These are phyloP conservation scores for Zoanthus gigantus DNA, from an alignment of 92 coral and sea anemone species.

Conservation along the genomic window DNA sequence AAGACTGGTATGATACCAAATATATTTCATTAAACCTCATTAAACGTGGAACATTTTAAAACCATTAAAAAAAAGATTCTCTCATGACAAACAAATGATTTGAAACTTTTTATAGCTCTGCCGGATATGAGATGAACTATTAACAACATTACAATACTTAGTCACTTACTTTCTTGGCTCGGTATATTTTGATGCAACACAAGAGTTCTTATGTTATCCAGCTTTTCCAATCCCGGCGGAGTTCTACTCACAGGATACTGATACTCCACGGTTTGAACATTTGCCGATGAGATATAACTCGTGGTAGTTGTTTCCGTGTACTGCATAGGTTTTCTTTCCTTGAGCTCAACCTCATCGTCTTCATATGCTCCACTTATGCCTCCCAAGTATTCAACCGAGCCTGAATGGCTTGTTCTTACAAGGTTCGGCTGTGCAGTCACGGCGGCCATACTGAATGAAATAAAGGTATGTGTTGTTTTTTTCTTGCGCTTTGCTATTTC, in stretches of 20 bases:
- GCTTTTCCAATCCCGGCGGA: conserved; percentile 76
- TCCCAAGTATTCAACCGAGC: conserved; percentile 54
- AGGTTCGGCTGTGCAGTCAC: conserved; percentile 43
- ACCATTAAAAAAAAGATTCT: too few relatives aligned
- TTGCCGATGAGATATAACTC: neutral
- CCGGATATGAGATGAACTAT: neutral
- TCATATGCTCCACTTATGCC: conserved; percentile 21
- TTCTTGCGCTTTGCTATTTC: neutral
- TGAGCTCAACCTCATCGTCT: conserved; percentile 17
- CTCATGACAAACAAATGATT: too few relatives aligned
- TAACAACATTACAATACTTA: neutral
- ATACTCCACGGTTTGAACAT: neutral
- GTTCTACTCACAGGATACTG: neutral
- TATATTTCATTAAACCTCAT: neutral
- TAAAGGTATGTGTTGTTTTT: neutral
- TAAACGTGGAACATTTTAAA: neutral
- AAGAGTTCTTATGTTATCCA: conserved; percentile 63
- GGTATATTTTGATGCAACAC: conserved; percentile 65
- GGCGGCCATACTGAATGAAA: conserved; percentile 6
- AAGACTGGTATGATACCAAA: neutral
- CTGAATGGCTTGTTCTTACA: conserved; percentile 24
- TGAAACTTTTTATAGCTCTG: neutral
- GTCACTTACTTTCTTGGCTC: conserved; percentile 65
- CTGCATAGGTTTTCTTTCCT: conserved; percentile 19
- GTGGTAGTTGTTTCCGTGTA: neutral